Conservation (phyloP, 1,140 invertebrate species). For the Lordiphosa clarofinis region DNA sequence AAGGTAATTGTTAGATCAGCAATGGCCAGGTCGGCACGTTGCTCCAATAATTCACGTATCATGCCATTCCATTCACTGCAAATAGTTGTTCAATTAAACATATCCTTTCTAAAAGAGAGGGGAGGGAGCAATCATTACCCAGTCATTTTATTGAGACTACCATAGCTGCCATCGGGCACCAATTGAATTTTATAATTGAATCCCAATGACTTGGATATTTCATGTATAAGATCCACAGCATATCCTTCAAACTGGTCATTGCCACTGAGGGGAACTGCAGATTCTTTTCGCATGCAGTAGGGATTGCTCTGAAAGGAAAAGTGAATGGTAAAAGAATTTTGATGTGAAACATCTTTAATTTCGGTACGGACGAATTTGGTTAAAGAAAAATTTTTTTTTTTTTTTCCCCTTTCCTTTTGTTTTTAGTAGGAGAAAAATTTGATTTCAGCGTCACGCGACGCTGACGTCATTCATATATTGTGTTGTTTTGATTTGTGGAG, state of each 20-base stretch:
- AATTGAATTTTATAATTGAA: constrained; percentile 94
- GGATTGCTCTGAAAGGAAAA: constrained; percentile 87
- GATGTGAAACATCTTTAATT: too few species aligned
- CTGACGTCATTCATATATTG: too few species aligned
- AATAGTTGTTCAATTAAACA: not conserved
- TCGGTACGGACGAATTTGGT: too few species aligned
- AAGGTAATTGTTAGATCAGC: constrained; percentile 97
- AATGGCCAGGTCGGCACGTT: constrained; percentile 94
- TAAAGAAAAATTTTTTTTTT: too few species aligned
- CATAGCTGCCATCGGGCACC: constrained; percentile 90
- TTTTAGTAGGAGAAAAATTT: too few species aligned
- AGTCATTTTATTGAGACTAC: constrained; percentile 87
- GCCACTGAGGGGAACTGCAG: constrained; percentile 88
- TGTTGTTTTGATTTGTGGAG: too few species aligned
- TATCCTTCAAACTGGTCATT: constrained; percentile 95
- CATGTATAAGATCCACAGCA: constrained; percentile 91
- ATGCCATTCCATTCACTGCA: constrained; percentile 95
- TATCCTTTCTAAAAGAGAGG: not conserved
- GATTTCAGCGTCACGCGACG: too few species aligned
- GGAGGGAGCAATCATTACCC: constrained; percentile 33
- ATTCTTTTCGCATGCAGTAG: constrained; percentile 94
- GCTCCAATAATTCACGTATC: constrained; percentile 93
- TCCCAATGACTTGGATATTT: constrained; percentile 92
- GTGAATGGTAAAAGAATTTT: too few species aligned
- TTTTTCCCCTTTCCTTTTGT: too few species aligned